These are phyloP conservation scores for Phytoseiulus persimilis DNA, from an alignment of 2,888 invertebrate genomes.

Conservation along the genomic window DNA sequence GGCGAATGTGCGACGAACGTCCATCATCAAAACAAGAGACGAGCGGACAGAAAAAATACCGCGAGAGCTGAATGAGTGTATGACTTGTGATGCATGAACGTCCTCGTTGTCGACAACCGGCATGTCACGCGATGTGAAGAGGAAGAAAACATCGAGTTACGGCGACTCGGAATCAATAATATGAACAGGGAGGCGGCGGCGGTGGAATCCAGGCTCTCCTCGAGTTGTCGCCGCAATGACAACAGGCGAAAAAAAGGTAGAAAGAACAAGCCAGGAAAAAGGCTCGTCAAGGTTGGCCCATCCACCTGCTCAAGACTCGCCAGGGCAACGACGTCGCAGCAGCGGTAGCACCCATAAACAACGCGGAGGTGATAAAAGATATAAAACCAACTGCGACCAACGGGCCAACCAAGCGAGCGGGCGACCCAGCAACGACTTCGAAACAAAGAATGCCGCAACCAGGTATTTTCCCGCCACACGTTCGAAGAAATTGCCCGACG, in stretches of 20 bases:
- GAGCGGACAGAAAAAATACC: background rate
- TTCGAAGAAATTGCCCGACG: background rate
- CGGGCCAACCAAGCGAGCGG: background rate
- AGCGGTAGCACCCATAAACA: background rate
- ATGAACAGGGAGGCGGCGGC: background rate
- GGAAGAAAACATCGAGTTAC: background rate
- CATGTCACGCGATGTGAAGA: background rate
- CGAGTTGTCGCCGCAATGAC: background rate
- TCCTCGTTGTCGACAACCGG: background rate
- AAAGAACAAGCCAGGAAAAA: background rate
- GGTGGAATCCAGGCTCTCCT: background rate
- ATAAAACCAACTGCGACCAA: background rate
- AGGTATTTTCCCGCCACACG: background rate
- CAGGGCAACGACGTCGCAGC: background rate
- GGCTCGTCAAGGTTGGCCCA: background rate
- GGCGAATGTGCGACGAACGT: background rate
- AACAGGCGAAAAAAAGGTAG: background rate
- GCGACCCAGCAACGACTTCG: background rate
- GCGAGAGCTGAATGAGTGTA: background rate
- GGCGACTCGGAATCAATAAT: background rate
- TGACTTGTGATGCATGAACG: background rate
- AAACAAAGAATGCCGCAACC: background rate
- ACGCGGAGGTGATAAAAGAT: background rate
- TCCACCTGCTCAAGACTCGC: background rate
- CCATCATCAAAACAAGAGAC: too few species aligned